Conservation (phyloP, 2,797 vertebrate genomes). For the Setipinna tenuifilis region DNA sequence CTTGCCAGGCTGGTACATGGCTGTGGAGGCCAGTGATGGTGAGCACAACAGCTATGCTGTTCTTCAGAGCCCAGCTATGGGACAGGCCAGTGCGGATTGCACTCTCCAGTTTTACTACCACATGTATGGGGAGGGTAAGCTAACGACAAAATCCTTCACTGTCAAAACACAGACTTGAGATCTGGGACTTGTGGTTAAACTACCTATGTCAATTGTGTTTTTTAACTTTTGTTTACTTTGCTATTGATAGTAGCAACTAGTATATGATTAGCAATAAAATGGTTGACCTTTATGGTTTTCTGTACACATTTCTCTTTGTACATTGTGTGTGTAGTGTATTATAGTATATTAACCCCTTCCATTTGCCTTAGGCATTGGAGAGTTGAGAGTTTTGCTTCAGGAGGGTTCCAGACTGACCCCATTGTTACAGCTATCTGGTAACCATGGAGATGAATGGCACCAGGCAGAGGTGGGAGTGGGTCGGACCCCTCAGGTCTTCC, state of each 20-base stretch:
- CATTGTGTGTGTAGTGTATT: background rate
- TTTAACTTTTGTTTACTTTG: background rate
- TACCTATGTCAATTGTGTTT: background rate
- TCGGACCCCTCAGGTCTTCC: conserved; percentile 67
- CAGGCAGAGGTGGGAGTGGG: conserved; percentile 62
- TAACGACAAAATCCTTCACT: background rate
- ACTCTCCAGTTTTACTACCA: conserved; percentile 75
- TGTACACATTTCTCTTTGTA: background rate
- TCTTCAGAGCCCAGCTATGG: conserved; percentile 69
- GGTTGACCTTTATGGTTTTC: too few species aligned
- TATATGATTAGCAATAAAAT: background rate
- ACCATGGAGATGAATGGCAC: conserved; percentile 66
- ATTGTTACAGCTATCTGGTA: conserved; percentile 70
- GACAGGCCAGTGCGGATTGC: conserved; percentile 68
- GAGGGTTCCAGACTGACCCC: conserved; percentile 60
- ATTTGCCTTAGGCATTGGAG: conserved; percentile 54
- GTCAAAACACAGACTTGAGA: background rate
- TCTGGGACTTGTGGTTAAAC: too few species aligned
- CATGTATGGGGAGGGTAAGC: conserved; percentile 71
- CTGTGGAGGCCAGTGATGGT: conserved; percentile 58
- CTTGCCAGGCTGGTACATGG: conserved; percentile 74
- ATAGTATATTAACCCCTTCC: background rate
- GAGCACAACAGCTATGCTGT: conserved; percentile 65
- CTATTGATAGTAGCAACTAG: background rate
- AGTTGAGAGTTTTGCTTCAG: conserved; percentile 65